phyloP scores from a whole-genome alignment of 2,113 vertebrate genomes.

The Odontophorus gujanensis region DNA sequence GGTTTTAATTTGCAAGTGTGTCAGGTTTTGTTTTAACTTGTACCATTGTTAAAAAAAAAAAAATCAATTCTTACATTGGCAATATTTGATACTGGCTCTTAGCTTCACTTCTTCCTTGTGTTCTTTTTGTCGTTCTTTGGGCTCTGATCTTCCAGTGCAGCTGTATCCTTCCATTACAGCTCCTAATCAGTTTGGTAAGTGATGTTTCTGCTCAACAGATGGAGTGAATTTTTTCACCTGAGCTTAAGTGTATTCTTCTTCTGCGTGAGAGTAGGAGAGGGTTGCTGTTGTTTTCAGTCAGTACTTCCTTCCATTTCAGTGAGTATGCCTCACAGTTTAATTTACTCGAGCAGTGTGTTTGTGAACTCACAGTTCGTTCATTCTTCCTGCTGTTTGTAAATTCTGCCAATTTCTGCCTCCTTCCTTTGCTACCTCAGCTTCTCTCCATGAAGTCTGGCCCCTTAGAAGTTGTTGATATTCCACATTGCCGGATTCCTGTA shows the following conservation, averaged over 20 bases:
- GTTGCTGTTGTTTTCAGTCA: neutral
- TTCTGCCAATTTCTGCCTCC: neutral
- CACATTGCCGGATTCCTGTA: neutral
- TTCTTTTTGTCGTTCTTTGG: neutral
- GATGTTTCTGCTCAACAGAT: neutral
- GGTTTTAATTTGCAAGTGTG: neutral
- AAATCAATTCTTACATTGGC: neutral
- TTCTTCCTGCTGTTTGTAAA: conserved; percentile 7
- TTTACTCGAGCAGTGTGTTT: neutral
- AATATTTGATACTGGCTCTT: neutral
- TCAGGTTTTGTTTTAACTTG: neutral
- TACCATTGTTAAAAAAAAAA: neutral
- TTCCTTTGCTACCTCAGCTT: neutral
- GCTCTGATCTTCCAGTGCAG: neutral
- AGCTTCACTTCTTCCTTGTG: neutral
- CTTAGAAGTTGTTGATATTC: neutral
- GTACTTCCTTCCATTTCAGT: neutral
- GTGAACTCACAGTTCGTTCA: neutral
- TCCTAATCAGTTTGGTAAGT: neutral
- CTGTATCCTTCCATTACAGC: neutral
- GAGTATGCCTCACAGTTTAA: neutral
- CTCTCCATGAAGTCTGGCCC: neutral
- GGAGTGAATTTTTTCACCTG: neutral
- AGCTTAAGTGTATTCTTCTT: neutral
- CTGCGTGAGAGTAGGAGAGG: neutral